Base-by-base conservation (phyloP, 2,797 vertebrate genomes). In the Falco novaeseelandiae region DNA sequence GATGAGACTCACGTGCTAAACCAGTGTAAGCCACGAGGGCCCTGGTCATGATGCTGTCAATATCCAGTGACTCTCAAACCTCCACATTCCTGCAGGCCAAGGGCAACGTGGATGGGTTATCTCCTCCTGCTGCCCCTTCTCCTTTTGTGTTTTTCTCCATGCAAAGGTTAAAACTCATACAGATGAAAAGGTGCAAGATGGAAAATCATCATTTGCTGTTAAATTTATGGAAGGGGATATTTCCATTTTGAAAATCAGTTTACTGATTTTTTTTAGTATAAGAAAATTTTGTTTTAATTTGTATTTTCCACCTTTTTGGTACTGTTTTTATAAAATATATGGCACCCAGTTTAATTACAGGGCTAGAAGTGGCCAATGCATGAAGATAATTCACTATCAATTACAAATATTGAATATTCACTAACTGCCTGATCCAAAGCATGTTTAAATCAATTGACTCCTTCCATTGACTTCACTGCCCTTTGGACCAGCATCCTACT, bases 341-440 rank as follows among this genome's bases (percentile, higher is more conserved):
- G 10, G 10, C 12, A 63, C 17, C 40, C 2, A 2, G 30, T 85
- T 85, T 85, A 96, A 93, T 89, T 89, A 91, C 54, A 90, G 69
- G 40, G 83, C 23, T 74, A 72, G 52, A 89, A 72, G 63, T 58
- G 38, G 34, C 67, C 61, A 40, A 65, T 46, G 29, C 21, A 77
- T 51, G n/a, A 83, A 91, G 38, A 76, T 58, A 91, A 97, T 76
- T 88, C 79, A 91, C 46, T 91, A 81, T 78, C 82, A 85, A 36
- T 93, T 91, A 89, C 46, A 89, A 74, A 85, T 92, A 96, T 58
- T 95, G 82, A 95, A 83, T 89, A 93, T 73, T 90, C 80, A 87
- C 74, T 78, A 70, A 90, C 44, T 79, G n/a, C 34, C 40, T 85
- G n/a, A 94, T 87, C 36, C 29, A 82, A 59, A 89, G 17, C 1